Conservation (phyloP, 2,888 invertebrate species). For the Drosophila kambysellisi region DNA sequence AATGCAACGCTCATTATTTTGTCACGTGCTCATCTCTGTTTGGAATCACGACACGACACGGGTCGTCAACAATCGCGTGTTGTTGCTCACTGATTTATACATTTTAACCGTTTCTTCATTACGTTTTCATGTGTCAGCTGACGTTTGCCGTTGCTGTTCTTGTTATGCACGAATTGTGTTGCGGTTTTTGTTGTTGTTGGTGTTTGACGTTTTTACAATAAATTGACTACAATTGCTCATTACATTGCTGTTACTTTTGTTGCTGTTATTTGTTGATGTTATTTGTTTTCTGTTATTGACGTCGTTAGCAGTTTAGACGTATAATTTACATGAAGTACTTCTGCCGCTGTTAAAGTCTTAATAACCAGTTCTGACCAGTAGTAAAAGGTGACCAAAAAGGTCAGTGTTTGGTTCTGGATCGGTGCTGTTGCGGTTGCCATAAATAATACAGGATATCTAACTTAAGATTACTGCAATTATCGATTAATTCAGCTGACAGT, state of each 20-base stretch:
- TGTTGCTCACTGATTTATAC: constrained; percentile 67
- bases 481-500: background rate
- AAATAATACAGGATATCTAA: constrained; percentile 12
- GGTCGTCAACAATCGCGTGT: constrained; percentile 58
- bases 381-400: constrained; percentile 26
- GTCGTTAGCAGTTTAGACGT: constrained; percentile 31
- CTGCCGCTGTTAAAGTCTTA: constrained; percentile 29
- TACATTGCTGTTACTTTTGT: constrained; percentile 27
- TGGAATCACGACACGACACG: constrained; percentile 29
- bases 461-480: constrained; percentile 18
- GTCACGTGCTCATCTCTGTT: constrained; percentile 26
- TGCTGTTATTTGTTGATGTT: constrained; percentile 9
- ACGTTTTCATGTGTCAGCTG: constrained; percentile 56
- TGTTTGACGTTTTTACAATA: constrained; percentile 42
- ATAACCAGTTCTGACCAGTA: constrained; percentile 14
- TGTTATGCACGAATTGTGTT: constrained; percentile 37
- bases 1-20: background rate
- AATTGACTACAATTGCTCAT: constrained; percentile 53
- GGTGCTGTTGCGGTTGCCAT: constrained; percentile 19
- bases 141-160: constrained; percentile 30
- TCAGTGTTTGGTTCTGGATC: constrained; percentile 18
- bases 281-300: constrained; percentile 7
- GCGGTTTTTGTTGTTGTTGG: constrained; percentile 5
- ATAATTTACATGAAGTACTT: constrained; percentile 50
- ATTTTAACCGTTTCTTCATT: constrained; percentile 62